Evolutionary conservation across 2,888 invertebrate genomes (phyloP).

Genomic region (Pediacus dermestoides): DNA sequence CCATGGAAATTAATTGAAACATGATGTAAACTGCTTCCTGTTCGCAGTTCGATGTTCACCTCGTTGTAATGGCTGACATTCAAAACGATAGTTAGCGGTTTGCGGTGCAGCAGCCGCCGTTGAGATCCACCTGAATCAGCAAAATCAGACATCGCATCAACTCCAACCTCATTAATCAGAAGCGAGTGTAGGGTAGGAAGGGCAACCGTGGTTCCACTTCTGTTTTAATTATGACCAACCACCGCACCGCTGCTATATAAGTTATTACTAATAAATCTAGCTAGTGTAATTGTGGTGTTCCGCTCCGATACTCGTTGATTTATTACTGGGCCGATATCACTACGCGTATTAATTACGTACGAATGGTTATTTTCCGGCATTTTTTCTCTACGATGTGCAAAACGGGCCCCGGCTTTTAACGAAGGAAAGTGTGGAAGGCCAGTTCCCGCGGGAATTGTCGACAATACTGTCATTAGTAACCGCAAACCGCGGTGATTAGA

Average conservation of each 20-base stretch:
- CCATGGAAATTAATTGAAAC: conserved; percentile 18
- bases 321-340: conserved; percentile 1
- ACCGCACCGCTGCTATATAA: conserved; percentile 24
- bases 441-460: conserved; percentile 21
- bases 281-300: conserved; percentile 39
- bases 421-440: too few species aligned
- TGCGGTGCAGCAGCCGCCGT: conserved; percentile 28
- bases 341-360: conserved; percentile 2
- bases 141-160: conserved; percentile 38
- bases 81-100: conserved; percentile 33
- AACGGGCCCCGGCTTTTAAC: too few species aligned
- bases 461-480: conserved; percentile 33
- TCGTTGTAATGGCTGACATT: conserved; percentile 32
- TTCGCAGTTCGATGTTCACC: conserved; percentile 33
- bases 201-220: conserved; percentile 24
- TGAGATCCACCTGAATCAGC: conserved; percentile 41
- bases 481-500: conserved; percentile 27
- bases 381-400: background rate
- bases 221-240: conserved; percentile 39
- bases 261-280: conserved; percentile 43
- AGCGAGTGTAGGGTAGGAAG: conserved; percentile 29
- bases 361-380: background rate
- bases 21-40: conserved; percentile 16
- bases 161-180: conserved; percentile 41
- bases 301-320: conserved; percentile 27